Conservation (phyloP, 2,888 invertebrate species). For the Piscicola geometra region DNA sequence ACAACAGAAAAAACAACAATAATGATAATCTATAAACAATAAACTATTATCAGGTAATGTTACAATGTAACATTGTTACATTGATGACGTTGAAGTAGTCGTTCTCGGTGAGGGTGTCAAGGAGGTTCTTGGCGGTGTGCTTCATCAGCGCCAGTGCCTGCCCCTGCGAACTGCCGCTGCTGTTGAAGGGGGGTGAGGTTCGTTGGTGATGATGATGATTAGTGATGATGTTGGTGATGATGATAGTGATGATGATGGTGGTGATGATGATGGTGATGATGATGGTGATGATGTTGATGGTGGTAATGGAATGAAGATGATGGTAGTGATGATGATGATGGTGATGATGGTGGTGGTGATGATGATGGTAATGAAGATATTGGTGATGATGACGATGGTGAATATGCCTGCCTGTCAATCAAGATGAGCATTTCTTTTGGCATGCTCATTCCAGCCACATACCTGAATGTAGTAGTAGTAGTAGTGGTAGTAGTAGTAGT, state of each 20-base stretch:
- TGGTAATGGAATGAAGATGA: too few relatives aligned
- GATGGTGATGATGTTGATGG: slow-evolving; percentile 17
- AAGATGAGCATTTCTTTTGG: slow-evolving; percentile 60
- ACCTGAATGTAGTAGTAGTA: too few relatives aligned
- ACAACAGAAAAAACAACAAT: too few relatives aligned
- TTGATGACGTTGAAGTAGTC: slow-evolving; percentile 59
- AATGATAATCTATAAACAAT: too few relatives aligned
- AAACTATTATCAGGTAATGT: too few relatives aligned
- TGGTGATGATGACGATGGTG: background rate
- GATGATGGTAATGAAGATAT: too few relatives aligned
- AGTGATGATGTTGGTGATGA: slow-evolving; percentile 14
- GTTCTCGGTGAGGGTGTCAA: slow-evolving; percentile 59
- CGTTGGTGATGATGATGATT: slow-evolving; percentile 19
- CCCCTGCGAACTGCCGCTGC: slow-evolving; percentile 60
- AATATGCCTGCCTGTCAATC: slow-evolving; percentile 56
- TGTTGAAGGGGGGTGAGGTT: slow-evolving; percentile 38
- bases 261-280: slow-evolving; percentile 19
- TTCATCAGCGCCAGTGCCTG: slow-evolving; percentile 59
- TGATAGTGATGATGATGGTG: slow-evolving; percentile 15
- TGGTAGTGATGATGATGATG: slow-evolving; percentile 23
- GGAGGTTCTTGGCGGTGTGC: slow-evolving; percentile 57
- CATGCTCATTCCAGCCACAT: slow-evolving; percentile 58
- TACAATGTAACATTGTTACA: slow-evolving; percentile 21
- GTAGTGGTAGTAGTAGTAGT: too few relatives aligned
- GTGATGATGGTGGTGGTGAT: slow-evolving; percentile 13